Percentiles rank a stretch among this genome's conserved stretches.
phyloP scores from a whole-genome alignment of 1,140 invertebrate genomes.

The Harpegnathos saltator region DNA sequence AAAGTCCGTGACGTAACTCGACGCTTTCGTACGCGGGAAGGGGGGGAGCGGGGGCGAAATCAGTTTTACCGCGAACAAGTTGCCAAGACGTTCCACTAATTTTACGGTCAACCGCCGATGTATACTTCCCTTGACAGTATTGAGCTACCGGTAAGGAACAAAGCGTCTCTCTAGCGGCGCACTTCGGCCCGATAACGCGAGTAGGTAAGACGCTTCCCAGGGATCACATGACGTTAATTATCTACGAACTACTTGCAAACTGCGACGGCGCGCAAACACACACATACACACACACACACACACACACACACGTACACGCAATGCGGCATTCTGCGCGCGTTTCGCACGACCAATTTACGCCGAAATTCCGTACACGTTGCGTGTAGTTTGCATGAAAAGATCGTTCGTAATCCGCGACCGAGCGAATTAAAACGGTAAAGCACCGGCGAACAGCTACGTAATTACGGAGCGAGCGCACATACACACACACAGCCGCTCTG shows the following conservation, averaged over 20 bases:
- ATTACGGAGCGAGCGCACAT: constrained; percentile 36
- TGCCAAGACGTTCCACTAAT: constrained; percentile 75
- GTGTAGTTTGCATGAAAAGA: constrained; percentile 39
- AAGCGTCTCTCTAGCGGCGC: constrained; percentile 76
- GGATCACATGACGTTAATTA: constrained; percentile 77
- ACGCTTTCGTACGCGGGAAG: not conserved
- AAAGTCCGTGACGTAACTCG: constrained; percentile 36
- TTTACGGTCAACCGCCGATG: constrained; percentile 79
- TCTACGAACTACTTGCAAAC: constrained; percentile 69
- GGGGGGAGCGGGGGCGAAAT: no score
- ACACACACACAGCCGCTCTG: not conserved
- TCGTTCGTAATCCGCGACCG: constrained; percentile 35
- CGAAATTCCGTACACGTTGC: constrained; percentile 47
- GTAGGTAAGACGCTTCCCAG: constrained; percentile 68
- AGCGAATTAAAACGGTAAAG: constrained; percentile 60
- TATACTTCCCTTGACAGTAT: constrained; percentile 69
- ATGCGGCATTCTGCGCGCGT: constrained; percentile 45
- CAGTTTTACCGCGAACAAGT: constrained; percentile 60
- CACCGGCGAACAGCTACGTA: constrained; percentile 49
- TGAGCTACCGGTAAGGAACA: constrained; percentile 73
- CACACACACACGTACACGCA: not conserved
- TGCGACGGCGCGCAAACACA: constrained; percentile 24
- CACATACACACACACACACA: no score
- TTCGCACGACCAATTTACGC: constrained; percentile 66
- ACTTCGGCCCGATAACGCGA: constrained; percentile 80